Evolutionary conservation across 2,113 vertebrate genomes (phyloP).

Genomic region (Anoura caudifer): DNA sequence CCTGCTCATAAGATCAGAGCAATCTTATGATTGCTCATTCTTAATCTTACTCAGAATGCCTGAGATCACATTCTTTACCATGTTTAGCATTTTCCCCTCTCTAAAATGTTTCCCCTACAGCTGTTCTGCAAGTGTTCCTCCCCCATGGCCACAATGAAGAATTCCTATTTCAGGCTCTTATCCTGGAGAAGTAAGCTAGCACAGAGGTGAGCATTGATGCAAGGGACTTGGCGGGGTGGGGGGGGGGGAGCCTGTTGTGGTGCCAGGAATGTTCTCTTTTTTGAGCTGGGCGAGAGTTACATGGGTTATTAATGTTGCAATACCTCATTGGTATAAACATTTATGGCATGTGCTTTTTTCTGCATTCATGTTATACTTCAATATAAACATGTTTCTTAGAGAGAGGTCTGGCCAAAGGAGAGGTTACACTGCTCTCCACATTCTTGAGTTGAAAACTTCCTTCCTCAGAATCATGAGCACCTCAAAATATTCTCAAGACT

Average conservation of each 20-base stretch:
- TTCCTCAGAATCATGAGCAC: not conserved
- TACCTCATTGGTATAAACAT: not conserved
- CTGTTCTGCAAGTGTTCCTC: not conserved
- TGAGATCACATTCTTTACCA: not conserved
- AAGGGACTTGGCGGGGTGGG: not conserved
- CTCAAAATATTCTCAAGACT: not conserved
- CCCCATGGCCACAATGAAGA: accelerated
- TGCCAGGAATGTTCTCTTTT: not conserved
- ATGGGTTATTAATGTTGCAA: not conserved
- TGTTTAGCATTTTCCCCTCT: not conserved
- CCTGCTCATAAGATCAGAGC: not conserved
- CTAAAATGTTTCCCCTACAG: too few species aligned
- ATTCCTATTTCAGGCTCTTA: not conserved
- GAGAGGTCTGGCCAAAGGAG: not conserved
- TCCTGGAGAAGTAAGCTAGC: not conserved
- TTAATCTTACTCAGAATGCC: too few species aligned
- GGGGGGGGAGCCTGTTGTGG: not conserved
- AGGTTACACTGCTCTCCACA: not conserved
- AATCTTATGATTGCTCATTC: too few species aligned
- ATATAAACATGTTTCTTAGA: not conserved
- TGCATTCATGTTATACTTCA: not conserved
- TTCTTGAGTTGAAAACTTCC: not conserved
- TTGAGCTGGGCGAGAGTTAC: not conserved
- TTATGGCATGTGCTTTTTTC: not conserved
- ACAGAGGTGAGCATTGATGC: accelerated